Percentiles rank a stretch among this genome's conserved stretches.
Evolutionary conservation across 1,140 invertebrate species (phyloP).

Genomic region (Drosophila seguyi): DNA sequence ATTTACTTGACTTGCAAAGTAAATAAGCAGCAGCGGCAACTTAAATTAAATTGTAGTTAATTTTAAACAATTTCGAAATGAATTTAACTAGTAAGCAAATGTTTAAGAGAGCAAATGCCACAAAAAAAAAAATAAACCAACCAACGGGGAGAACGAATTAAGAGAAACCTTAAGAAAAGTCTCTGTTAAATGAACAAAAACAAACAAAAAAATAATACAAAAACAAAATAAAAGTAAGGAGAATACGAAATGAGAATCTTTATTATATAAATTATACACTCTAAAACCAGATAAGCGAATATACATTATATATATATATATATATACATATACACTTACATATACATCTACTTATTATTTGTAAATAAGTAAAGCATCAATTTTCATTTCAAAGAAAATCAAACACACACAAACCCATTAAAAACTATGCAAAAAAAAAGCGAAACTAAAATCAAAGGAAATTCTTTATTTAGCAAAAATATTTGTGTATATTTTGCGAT

Average conservation of each 20-base stretch:
- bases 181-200: conserved; percentile 53
- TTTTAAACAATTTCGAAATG: conserved; percentile 80
- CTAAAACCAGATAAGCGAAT: conserved; percentile 55
- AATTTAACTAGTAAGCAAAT: conserved; percentile 72
- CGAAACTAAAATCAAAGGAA: conserved; percentile 33
- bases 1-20: conserved; percentile 82
- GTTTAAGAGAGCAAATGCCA: conserved; percentile 68
- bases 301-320: conserved; percentile 58
- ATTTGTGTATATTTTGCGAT: conserved; percentile 49
- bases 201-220: conserved; percentile 1
- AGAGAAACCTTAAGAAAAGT: conserved; percentile 36
- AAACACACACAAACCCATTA: conserved; percentile 56
- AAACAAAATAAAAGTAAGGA: not conserved
- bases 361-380: conserved; percentile 75
- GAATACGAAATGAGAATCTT: conserved; percentile 60
- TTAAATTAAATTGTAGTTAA: conserved; percentile 80
- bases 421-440: conserved; percentile 18
- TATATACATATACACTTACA: conserved; percentile 57
- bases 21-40: conserved; percentile 73
- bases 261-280: conserved; percentile 75
- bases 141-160: conserved; percentile 18
- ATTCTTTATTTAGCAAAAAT: conserved; percentile 53
- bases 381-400: conserved; percentile 67
- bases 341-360: conserved; percentile 78
- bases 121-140: conserved; percentile 55